Evolutionary conservation across 2,113 vertebrate species (phyloP).

Genomic region (Dendropsophus ebraccatus): DNA sequence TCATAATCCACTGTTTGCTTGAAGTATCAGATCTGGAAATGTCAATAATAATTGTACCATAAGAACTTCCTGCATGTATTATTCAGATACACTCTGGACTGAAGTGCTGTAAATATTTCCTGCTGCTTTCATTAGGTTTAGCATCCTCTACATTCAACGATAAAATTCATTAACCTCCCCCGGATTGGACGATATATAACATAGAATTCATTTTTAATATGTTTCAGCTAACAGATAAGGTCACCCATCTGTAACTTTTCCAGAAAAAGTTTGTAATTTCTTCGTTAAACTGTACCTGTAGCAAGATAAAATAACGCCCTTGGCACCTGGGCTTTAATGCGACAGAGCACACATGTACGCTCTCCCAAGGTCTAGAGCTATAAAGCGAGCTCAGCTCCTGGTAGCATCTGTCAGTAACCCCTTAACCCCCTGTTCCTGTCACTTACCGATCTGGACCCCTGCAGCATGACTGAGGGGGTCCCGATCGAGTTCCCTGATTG

Average conservation of each 20-base stretch:
- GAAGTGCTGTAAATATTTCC: not conserved
- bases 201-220: not conserved
- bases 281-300: no score
- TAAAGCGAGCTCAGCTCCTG: no score
- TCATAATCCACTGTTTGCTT: not conserved
- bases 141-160: not conserved
- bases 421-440: no score
- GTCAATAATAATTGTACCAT: slow-evolving; percentile 18
- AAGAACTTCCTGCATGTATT: slow-evolving; percentile 12
- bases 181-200: not conserved
- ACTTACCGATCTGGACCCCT: no score
- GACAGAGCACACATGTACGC: no score
- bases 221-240: not conserved
- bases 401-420: no score
- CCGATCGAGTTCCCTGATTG: no score
- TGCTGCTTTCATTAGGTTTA: slow-evolving; percentile 11
- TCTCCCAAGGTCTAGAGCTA: no score
- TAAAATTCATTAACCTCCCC: not conserved
- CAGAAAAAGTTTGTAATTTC: not conserved
- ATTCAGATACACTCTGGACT: not conserved
- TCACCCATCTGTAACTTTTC: not conserved
- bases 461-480: no score
- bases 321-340: no score
- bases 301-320: no score
- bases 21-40: slow-evolving; percentile 4